Conservation (phyloP, 2,888 invertebrate species). For the Tipula lateralis region DNA sequence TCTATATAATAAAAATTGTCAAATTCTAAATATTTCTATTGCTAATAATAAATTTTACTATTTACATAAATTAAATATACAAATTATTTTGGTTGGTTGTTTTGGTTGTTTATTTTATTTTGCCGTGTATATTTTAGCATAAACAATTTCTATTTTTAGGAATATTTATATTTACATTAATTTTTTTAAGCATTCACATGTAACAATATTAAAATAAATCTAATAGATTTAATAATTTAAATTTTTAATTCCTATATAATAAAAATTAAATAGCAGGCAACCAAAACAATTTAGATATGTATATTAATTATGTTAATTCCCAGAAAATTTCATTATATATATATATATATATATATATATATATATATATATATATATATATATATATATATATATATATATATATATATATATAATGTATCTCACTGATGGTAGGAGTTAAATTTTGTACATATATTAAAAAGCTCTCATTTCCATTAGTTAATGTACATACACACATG, state of each 20-base stretch:
- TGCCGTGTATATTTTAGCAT: background rate
- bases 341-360: no score
- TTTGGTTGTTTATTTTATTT: background rate
- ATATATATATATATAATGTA: no score
- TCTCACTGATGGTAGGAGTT: background rate
- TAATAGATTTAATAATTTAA: background rate
- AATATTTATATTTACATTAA: no score
- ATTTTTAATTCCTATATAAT: background rate
- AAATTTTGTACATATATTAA: background rate
- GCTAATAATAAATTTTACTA: background rate
- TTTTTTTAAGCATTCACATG: no score
- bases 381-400: no score
- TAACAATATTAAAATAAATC: background rate
- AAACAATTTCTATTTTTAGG: background rate
- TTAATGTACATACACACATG: background rate
- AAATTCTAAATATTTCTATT: background rate
- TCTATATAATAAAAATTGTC: background rate
- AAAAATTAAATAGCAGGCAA: background rate
- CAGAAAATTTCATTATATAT: background rate
- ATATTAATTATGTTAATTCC: background rate
- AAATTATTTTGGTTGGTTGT: no score
- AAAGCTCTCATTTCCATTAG: conserved; percentile 19
- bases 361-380: no score
- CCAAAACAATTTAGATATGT: background rate
- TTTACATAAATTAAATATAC: background rate